Conservation (phyloP, 2,797 vertebrate genomes). For the Poecilia velifera region DNA sequence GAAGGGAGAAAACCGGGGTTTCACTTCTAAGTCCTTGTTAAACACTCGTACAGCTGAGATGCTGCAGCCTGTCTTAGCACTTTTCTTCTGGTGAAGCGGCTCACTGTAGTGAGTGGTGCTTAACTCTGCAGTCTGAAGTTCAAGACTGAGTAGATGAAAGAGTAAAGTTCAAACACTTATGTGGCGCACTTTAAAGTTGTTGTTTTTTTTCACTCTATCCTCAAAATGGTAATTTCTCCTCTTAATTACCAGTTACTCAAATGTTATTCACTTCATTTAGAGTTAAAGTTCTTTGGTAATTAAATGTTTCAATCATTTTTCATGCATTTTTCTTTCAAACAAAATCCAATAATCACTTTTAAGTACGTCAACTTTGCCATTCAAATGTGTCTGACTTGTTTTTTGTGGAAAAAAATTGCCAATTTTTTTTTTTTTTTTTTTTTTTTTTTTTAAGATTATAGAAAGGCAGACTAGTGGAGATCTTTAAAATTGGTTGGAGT, state of each 20-base stretch:
- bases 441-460: background rate
- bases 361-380: background rate
- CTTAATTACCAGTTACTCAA: background rate
- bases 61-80: constrained; percentile 20
- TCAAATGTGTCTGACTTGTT: background rate
- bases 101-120: constrained; percentile 29
- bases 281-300: background rate
- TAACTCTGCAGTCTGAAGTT: constrained; percentile 5
- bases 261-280: background rate
- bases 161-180: background rate
- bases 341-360: background rate
- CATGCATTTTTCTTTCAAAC: background rate
- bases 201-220: background rate
- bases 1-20: constrained; percentile 35
- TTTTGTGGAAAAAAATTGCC: background rate
- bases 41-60: constrained; percentile 49
- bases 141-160: constrained; percentile 1
- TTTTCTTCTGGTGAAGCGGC: constrained; percentile 22
- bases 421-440: no score
- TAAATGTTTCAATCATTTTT: background rate
- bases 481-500: background rate
- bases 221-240: background rate
- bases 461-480: background rate
- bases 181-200: background rate
- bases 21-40: constrained; percentile 51